Conservation (phyloP, 1,140 invertebrate species). For the Zaprionus vittiger region DNA sequence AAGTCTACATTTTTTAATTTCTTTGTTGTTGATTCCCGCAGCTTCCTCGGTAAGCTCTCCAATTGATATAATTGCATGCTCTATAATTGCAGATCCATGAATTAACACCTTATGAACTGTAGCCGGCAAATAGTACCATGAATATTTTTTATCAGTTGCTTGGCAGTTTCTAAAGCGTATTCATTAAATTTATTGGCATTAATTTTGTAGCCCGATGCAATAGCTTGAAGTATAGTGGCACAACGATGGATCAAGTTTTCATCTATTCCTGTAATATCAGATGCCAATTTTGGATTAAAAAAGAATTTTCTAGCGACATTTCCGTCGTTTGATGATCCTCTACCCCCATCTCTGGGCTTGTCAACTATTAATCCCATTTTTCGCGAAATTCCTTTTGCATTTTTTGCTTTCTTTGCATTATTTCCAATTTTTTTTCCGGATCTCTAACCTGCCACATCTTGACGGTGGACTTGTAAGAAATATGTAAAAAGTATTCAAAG, state of each 20-base stretch:
- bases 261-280: conserved; percentile 13
- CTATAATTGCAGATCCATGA: no score
- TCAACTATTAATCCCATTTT: conserved; percentile 9
- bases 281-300: conserved; percentile 6
- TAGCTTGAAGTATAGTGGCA: conserved; percentile 18
- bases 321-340: conserved; percentile 11
- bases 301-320: conserved; percentile 18
- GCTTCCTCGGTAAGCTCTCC: no score
- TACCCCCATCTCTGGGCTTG: conserved; percentile 1
- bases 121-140: no score
- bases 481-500: no score
- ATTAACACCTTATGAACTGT: no score
- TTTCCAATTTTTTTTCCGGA: not conserved
- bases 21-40: no score
- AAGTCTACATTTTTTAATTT: no score
- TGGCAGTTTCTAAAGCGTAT: conserved; percentile 6
- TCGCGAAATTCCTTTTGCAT: conserved; percentile 4
- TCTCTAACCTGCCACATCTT: conserved; percentile 6
- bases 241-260: conserved; percentile 12
- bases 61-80: no score
- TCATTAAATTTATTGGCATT: conserved; percentile 22
- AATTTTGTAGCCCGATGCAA: conserved; percentile 16
- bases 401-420: not conserved
- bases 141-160: no score
- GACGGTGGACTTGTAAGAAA: not conserved